A percentile compares a stretch with the other conserved stretches of the same genome.
Conservation (phyloP, 2,888 invertebrate genomes). For the Apoda limacodes region DNA sequence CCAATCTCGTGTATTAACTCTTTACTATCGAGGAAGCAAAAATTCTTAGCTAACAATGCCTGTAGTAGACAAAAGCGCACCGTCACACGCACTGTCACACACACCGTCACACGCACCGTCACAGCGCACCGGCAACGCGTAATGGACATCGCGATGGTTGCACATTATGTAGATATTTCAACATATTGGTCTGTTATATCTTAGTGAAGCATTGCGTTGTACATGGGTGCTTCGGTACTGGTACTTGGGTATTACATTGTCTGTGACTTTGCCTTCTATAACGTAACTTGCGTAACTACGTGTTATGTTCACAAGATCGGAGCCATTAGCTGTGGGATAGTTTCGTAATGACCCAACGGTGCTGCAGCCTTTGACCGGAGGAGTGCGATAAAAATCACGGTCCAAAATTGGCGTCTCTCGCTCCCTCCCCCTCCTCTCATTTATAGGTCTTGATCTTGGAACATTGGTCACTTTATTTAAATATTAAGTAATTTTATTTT, state of each 20-base stretch:
- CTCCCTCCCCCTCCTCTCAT: no score
- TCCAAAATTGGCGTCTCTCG: no score
- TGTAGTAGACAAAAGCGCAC: no score
- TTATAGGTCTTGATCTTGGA: no score
- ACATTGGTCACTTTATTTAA: no score
- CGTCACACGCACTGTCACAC: conserved; percentile 9
- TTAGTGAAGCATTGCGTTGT: neutral
- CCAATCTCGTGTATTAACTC: no score
- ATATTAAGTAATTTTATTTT: no score
- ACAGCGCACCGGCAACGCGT: conserved; percentile 20
- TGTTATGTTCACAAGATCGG: conserved; percentile 31
- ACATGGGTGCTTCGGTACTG: neutral
- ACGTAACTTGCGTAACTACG: conserved; percentile 39
- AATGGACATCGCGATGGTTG: conserved; percentile 20
- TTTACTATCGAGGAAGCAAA: no score
- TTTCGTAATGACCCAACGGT: conserved; percentile 45
- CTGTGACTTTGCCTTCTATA: conserved; percentile 26
- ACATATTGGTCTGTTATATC: neutral
- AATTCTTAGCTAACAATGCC: no score
- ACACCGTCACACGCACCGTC: conserved; percentile 10
- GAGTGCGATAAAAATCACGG: no score
- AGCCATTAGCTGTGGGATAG: conserved; percentile 45
- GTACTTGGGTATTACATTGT: conserved; percentile 22
- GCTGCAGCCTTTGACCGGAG: no score
- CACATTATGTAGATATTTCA: neutral